phyloP scores from a whole-genome alignment of 2,113 vertebrate species.

The Apeltes quadracus region DNA sequence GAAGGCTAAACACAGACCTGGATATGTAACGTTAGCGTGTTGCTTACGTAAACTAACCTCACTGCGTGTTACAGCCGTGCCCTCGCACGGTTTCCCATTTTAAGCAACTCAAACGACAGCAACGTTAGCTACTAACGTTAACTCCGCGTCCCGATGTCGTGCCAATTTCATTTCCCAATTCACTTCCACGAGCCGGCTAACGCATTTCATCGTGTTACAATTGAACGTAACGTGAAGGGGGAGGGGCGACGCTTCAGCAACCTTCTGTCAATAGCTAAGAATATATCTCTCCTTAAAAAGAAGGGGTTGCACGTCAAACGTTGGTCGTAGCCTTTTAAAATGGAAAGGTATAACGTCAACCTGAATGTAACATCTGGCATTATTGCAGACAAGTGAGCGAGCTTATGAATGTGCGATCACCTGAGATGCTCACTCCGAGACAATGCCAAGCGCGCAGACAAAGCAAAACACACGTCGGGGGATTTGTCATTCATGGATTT shows the following conservation, averaged over 20 bases:
- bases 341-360: background rate
- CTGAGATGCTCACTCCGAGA: background rate
- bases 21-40: background rate
- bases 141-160: background rate
- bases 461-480: background rate
- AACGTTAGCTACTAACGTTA: background rate
- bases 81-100: background rate
- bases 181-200: background rate
- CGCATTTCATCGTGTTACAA: background rate
- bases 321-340: background rate
- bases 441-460: background rate
- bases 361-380: background rate
- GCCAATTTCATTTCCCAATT: background rate
- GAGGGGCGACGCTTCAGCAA: background rate
- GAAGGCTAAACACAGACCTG: constrained; percentile 3
- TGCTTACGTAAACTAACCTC: background rate
- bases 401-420: background rate
- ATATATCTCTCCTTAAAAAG: background rate
- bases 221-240: background rate
- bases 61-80: background rate
- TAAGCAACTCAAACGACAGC: background rate
- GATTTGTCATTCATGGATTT: background rate
- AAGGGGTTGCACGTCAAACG: background rate
- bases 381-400: background rate
- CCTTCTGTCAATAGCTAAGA: background rate